Evolutionary conservation across 2,888 invertebrate species (phyloP), one percentile per base, ranked within the genome.

Genomic region (Nymphalis c-album): DNA sequence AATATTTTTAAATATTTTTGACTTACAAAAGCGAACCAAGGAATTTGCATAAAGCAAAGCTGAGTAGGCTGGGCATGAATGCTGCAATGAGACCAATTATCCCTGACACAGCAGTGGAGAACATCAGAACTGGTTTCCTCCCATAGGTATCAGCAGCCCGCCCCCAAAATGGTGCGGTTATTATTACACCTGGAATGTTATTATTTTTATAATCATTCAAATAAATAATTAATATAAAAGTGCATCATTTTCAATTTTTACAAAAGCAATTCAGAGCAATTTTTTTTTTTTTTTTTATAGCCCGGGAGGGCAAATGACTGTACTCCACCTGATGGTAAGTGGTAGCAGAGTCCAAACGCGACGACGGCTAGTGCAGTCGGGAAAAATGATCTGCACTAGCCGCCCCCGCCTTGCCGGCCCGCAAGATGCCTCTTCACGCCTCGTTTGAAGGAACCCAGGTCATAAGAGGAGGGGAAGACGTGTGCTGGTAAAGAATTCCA

Each of bases 101-200:
- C 0, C 90, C 91, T 0, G 88, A 79, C 0, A 76, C 75, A 0
- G 81, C 75, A 0, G 87, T 78, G 0, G 87, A 87, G 5, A 79
- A 65, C 31, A 89, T 76, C 51, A 92, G 77, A 48, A 86, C 81
- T 0, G 90, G 88, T 69, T 87, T 90, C 48, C 92, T 80, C 0
- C 92, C 92, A 10, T 80, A 67, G 0, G 79, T 76, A 72, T 92
- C 92, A 0, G 91, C 85, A 0, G 86, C 85, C 0, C 85, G 81
- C 2, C 91, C 92, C 92, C 92, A 92, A 60, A 90, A 80, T 0
- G 90, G 82, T 0, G 91, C 90, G 0, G 90, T 89, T 1, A 90
- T 55, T 50, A 91, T 88, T 40, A 91, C 80, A 66, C 91, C 92
- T 90, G 81, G 3, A 78, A 59, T 40, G 4, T 45, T 16, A 7